Base-by-base conservation (phyloP, 2,888 invertebrate genomes). In the Tipula unca region DNA sequence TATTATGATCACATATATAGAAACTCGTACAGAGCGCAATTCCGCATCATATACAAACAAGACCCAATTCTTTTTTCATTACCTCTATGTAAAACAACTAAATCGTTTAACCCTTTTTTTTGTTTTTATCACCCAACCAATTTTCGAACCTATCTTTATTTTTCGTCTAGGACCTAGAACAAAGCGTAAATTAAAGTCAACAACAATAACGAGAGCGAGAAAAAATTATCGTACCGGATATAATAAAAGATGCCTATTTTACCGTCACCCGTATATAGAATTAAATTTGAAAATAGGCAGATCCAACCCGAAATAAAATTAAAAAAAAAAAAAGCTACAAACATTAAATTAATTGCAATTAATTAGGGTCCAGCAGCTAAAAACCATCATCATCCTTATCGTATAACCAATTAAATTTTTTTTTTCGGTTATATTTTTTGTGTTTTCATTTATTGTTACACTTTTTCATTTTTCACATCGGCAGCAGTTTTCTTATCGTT, bases 321-420 rank as follows among this genome's bases (percentile, higher is more conserved):
- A 25, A 25, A 54, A 25, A 25, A 20, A 17, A 48, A 25, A 54
- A 69, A 69, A 5, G 0, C 25, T 69, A 8, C 10, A 69, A 69
- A 69, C 69, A 69, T 69, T 69, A 69, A 69, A 69, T 69, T 69
- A 69, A 69, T 69, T 69, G 69, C 69, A 25, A 69, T 69, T 69
- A 69, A 69, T 69, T 69, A 69, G 69, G 69, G 69, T 69, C 69
- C 69, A 69, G 69, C 25, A 69, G 69, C 69, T 69, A 69, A 69
- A 69, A 69, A 20, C 69, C 69, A 69, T 25, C 69, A 10, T 69
- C 69, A 25, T 69, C 69, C 69, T 69, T 69, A 69, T 69, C 69
- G 69, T 25, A n/a, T n/a, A n/a, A n/a, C n/a, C n/a, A 69, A 25
- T 48, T 6, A 48, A 17, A 25, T 69, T 69, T 8, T 10, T 69